Percentiles rank a stretch among this genome's conserved stretches.
phyloP scores from a whole-genome alignment of 1,140 invertebrate genomes.

The Neodiprion fabricii region DNA sequence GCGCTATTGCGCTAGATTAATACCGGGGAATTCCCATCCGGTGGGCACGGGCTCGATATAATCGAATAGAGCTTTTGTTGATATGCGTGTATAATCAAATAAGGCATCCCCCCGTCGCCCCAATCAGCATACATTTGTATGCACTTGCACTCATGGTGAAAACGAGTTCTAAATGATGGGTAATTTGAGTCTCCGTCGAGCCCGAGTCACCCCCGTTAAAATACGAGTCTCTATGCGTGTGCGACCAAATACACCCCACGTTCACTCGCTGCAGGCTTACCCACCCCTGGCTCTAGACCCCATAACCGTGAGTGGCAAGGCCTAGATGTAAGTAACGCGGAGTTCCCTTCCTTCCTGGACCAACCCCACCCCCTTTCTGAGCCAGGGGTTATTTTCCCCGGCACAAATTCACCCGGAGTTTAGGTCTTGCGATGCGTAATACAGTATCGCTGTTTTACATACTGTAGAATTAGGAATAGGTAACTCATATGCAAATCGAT shows the following conservation, averaged over 20 bases:
- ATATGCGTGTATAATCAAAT: constrained; percentile 33
- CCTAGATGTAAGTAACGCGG: background rate
- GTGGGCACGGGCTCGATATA: constrained; percentile 25
- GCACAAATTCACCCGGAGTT: background rate
- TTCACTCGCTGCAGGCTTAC: too few relatives aligned
- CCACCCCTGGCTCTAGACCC: background rate
- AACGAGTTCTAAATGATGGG: constrained; percentile 59
- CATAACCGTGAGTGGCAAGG: constrained; percentile 2
- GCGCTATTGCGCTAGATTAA: background rate
- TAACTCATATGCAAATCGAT: background rate
- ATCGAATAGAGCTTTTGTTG: constrained; percentile 38
- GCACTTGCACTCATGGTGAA: constrained; percentile 47
- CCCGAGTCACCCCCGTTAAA: background rate
- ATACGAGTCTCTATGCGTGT: background rate
- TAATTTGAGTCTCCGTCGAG: constrained; percentile 47
- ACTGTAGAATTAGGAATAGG: background rate
- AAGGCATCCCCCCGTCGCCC: constrained; percentile 21
- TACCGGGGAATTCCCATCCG: constrained; percentile 5
- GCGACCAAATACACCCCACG: background rate
- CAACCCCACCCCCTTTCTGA: background rate
- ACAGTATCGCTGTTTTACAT: constrained; percentile 3
- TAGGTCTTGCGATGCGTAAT: background rate
- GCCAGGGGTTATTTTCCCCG: background rate
- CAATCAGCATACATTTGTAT: constrained; percentile 46
- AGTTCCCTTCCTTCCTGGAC: background rate